Evolutionary conservation across 2,797 vertebrate species (phyloP), one percentile per base, ranked within the genome.

Genomic region (Gallinago stenura): DNA sequence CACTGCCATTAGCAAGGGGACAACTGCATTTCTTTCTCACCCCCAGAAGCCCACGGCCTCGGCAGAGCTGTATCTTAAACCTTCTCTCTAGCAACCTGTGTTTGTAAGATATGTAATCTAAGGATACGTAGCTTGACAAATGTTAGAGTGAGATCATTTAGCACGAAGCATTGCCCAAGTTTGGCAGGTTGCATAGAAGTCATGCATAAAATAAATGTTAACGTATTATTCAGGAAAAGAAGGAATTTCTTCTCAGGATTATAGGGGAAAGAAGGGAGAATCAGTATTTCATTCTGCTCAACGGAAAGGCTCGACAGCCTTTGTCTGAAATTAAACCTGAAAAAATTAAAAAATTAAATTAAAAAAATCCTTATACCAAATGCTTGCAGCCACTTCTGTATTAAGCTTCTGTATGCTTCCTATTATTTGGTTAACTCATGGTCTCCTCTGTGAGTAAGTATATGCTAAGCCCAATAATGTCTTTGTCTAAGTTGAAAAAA

Each of bases 161-260:
- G 25, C 43, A 35, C 33, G 65, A 8, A 62, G 33, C 60, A 58
- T 70, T 82, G 45, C 62, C 43, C 43, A 57, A 50, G 57, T 64
- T 81, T 81, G 54, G 19, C 64, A 70, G 64, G 39, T 92, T 84
- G 33, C 10, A 4, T 19, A 50, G 35, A 83, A 88, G 69, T 78
- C 45, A 53, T 73, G n/a, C 66, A 83, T 90, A 79, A 95, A 94
- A 81, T n/a, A 86, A 81, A 72, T 64, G 51, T 72, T 79, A 88
- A 64, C 30, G 1, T 81, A 71, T 71, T 87, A 90, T 50, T 78
- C 33, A 26, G 6, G 14, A 20, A 83, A 94, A 65, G 24, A 85
- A 72, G 37, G 83, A 18, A 24, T 76, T 82, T 89, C 13, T 62
- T 89, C 46, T 77, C 51, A 14, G 48, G 20, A 69, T 92, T 89